These are phyloP conservation scores for Sturnus vulgaris DNA, from an alignment of 2,113 vertebrate species.

Conservation along the genomic window DNA sequence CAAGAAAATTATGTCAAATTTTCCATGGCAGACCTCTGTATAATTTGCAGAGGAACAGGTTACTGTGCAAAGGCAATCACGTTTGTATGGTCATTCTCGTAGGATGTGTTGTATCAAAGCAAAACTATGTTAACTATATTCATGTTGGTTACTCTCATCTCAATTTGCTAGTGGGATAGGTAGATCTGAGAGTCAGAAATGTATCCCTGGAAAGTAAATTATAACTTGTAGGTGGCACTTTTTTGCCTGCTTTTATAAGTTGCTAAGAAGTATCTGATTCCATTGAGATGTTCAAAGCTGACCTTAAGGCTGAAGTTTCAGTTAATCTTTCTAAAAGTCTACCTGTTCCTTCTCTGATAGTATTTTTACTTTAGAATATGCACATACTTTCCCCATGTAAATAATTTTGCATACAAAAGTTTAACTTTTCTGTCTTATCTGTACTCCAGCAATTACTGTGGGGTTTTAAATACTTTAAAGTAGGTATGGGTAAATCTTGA, in stretches of 20 bases:
- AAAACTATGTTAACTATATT: background rate
- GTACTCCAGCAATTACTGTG: background rate
- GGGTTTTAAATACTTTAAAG: background rate
- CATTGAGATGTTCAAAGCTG: background rate
- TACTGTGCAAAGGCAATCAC: background rate
- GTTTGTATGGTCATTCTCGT: background rate
- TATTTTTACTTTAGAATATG: background rate
- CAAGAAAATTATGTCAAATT: background rate
- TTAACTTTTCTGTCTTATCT: background rate
- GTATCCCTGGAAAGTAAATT: background rate
- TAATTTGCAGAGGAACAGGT: background rate
- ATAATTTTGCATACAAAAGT: background rate
- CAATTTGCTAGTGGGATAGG: background rate
- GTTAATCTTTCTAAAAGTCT: background rate
- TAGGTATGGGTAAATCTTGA: background rate
- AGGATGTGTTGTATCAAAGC: background rate
- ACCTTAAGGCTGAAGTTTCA: background rate
- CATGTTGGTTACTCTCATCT: background rate
- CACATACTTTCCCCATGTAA: background rate
- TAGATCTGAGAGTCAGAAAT: background rate
- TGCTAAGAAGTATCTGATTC: background rate
- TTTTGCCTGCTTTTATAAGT: background rate
- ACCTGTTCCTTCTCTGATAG: background rate
- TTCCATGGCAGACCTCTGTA: background rate
- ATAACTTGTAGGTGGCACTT: background rate